Evolutionary conservation across 2,113 vertebrate genomes (phyloP), one percentile per base, ranked within the genome.

Genomic region (Xiphophorus maculatus): DNA sequence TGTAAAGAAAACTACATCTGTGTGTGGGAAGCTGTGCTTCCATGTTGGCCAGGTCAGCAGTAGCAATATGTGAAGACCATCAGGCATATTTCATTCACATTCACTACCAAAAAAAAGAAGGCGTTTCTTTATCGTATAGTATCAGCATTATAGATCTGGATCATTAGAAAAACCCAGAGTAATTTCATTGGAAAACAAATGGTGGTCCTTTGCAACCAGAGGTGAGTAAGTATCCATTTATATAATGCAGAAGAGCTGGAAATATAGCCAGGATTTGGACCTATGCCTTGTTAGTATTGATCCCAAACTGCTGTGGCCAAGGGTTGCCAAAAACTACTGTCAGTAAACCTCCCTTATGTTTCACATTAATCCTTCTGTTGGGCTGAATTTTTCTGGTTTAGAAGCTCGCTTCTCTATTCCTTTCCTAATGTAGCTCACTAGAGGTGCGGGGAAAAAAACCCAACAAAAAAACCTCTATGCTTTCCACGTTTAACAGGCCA

Each of bases 391-490:
- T 22, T 19, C 48, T 22, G 48, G 25, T 54, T 54, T 19, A 54
- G 48, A 54, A 19, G 7, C 48, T 22, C 7, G 5, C 14, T 15
- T 42, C 19, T 61, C 54, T 0, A 30, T 64, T 65, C 60, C 33
- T 63, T 29, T 13, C 19, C 6, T 69, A 12, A 13, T 29, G 32
- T 60, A 25, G 44, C 51, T 48, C 28, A 6, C 12, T 42, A 10
- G 5, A 35, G 54, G 44, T 17, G 3, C 9, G 35, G 35, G 35
- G 35, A 0, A 0, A 12, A 37, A 37, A 37, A 11, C 0, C 30
- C 33, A 37, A 11, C 10, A 30, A 28, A 29, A 87, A 90, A 87
- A 79, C 95, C 92, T 93, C 93, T 86, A 73, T 80, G 82, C 82
- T 74, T 67, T 80, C 69, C 82, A 61, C 91, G 91, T 92, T 82